Percentiles rank a stretch among this genome's conserved stretches.
Evolutionary conservation across 1,140 invertebrate genomes (phyloP).

Genomic region (Solenopsis fugax): DNA sequence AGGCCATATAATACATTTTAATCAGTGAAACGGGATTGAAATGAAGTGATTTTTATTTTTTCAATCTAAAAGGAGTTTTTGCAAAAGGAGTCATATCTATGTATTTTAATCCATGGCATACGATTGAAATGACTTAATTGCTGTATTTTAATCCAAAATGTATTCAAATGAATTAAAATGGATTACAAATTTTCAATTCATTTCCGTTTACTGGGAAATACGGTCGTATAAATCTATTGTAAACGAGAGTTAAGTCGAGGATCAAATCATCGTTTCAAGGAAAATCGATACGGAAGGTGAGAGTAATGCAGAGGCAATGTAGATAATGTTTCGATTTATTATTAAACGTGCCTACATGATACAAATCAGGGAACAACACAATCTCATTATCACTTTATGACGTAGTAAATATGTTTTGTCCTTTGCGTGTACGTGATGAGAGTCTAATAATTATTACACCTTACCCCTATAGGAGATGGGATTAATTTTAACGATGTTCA

Average conservation of each 20-base stretch:
- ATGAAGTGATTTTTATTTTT: too few species aligned
- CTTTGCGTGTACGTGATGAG: constrained; percentile 68
- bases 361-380: constrained; percentile 84
- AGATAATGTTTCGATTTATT: constrained; percentile 85
- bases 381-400: constrained; percentile 81
- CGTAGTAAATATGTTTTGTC: constrained; percentile 81
- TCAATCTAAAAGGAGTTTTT: too few species aligned
- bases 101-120: too few species aligned
- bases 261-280: neutral
- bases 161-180: too few species aligned
- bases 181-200: too few species aligned
- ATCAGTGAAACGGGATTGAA: too few species aligned
- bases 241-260: neutral
- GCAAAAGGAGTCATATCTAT: too few species aligned
- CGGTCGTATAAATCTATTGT: neutral
- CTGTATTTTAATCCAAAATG: too few species aligned
- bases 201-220: too few species aligned
- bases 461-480: constrained; percentile 67
- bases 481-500: constrained; percentile 74
- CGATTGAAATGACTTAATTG: too few species aligned
- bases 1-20: too few species aligned
- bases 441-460: constrained; percentile 73
- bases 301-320: constrained; percentile 56
- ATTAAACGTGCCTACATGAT: constrained; percentile 85
- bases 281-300: neutral